phyloP scores from a whole-genome alignment of 2,797 vertebrate genomes.

The Trachops cirrhosus region DNA sequence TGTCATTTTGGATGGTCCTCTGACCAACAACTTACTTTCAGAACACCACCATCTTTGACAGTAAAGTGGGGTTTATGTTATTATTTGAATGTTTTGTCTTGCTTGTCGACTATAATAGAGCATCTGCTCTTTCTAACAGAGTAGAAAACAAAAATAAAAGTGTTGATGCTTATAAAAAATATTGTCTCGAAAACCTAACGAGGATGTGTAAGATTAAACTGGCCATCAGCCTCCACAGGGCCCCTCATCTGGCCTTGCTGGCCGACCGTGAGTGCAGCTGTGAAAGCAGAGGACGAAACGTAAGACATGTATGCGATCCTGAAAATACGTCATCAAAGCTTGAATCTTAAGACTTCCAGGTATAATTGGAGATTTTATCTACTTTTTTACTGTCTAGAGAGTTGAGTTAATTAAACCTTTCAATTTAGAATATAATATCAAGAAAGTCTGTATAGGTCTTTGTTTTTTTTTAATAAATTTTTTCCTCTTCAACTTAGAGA shows the following conservation, averaged over 20 bases:
- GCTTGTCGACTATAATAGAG: neutral
- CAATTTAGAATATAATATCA: neutral
- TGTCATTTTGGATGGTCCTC: neutral
- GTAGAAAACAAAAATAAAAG: neutral
- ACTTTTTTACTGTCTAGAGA: neutral
- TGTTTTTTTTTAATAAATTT: neutral
- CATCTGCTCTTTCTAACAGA: neutral
- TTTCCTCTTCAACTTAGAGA: neutral
- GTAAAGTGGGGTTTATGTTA: neutral
- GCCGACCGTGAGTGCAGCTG: neutral
- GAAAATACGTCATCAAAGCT: neutral
- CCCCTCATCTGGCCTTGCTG: neutral
- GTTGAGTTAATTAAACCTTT: neutral
- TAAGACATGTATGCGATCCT: neutral
- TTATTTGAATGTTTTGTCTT: neutral
- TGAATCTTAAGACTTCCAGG: neutral
- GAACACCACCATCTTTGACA: neutral
- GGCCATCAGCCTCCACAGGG: neutral
- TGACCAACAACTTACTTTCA: neutral
- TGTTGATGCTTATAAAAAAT: neutral
- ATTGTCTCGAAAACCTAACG: neutral
- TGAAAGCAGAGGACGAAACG: neutral
- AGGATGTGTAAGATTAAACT: neutral
- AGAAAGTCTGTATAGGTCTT: neutral
- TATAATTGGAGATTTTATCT: neutral